Conservation (phyloP, 2,797 vertebrate genomes). For the Petrocephalus sullivani region DNA sequence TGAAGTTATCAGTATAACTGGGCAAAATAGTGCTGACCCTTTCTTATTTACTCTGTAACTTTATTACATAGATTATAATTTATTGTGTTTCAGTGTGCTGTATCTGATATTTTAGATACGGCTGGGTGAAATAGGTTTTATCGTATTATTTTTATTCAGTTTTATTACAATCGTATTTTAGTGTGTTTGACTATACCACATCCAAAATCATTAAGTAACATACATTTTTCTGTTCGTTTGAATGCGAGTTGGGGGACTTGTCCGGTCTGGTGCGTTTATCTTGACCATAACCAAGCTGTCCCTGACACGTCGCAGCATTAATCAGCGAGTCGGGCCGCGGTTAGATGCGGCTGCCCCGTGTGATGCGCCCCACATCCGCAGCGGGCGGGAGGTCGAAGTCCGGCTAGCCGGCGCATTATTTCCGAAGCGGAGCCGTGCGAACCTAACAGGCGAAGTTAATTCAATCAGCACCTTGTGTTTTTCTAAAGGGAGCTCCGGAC, state of each 20-base stretch:
- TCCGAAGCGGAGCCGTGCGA: constrained; percentile 34
- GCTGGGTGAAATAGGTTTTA: not conserved
- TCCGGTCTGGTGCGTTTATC: not conserved
- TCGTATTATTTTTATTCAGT: not conserved
- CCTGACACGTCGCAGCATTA: not conserved
- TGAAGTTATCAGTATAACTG: too few relatives aligned
- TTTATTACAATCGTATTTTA: not conserved
- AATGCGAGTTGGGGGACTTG: not conserved
- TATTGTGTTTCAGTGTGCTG: too few relatives aligned
- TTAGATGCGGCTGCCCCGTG: not conserved
- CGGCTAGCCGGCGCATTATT: constrained; percentile 49
- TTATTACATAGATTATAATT: too few relatives aligned
- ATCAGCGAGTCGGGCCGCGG: not conserved
- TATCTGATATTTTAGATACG: too few relatives aligned
- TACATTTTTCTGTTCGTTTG: not conserved
- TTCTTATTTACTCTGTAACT: too few relatives aligned
- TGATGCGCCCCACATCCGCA: too few relatives aligned
- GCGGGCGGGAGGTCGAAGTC: constrained; percentile 49
- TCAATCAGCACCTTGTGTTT: not conserved
- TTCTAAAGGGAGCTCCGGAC: not conserved
- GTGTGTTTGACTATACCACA: not conserved
- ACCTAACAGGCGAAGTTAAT: constrained; percentile 26
- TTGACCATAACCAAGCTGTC: not conserved
- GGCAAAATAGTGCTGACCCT: too few relatives aligned
- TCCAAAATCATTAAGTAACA: not conserved